Evolutionary conservation across 2,797 vertebrate species (phyloP).

Genomic region (Dermochelys coriacea): DNA sequence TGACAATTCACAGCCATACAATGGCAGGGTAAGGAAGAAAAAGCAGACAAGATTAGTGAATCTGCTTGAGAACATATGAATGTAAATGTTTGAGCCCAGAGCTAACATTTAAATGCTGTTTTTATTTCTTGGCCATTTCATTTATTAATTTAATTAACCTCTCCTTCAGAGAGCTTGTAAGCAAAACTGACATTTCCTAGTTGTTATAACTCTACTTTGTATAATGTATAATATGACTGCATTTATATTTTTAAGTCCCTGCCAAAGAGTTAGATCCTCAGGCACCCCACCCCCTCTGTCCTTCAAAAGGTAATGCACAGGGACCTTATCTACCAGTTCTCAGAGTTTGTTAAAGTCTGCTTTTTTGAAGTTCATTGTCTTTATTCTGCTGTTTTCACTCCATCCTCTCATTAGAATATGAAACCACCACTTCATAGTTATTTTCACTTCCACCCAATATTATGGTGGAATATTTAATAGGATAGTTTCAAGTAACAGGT

Average conservation of each 20-base stretch:
- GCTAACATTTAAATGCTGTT: not conserved
- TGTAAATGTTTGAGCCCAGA: fast-evolving
- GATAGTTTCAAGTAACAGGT: no score
- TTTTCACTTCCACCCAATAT: no score
- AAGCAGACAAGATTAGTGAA: not conserved
- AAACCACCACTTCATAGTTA: no score
- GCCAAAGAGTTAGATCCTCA: conserved; percentile 14
- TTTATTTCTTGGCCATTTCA: not conserved
- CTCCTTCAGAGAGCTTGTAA: not conserved
- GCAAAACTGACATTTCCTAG: not conserved
- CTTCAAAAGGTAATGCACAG: fast-evolving
- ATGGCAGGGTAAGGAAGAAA: not conserved
- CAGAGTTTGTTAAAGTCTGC: no score
- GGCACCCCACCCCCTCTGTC: conserved; percentile 9
- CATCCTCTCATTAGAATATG: no score
- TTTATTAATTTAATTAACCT: not conserved
- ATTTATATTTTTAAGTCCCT: conserved; percentile 27
- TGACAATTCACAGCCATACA: not conserved
- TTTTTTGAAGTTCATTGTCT: no score
- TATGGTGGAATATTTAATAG: no score
- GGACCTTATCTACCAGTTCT: no score
- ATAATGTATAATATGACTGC: conserved; percentile 12
- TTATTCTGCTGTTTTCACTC: no score
- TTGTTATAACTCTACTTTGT: not conserved
- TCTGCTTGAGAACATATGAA: fast-evolving